A percentile compares a stretch with the other conserved stretches of the same genome.
phyloP scores from a whole-genome alignment of 2,797 vertebrate genomes.

The Pyrocephalus nanus region DNA sequence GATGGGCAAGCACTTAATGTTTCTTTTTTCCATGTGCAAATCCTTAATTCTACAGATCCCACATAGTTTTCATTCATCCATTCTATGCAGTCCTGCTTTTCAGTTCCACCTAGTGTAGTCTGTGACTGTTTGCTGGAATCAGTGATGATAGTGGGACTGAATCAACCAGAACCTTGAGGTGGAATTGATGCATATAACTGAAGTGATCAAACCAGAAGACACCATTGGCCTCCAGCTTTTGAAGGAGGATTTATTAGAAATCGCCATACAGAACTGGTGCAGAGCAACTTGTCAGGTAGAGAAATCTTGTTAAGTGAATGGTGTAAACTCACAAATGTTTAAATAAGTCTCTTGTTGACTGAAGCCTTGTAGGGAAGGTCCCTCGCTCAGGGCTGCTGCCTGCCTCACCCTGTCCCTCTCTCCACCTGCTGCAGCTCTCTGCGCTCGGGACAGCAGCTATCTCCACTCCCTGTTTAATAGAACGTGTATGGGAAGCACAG shows the following conservation, averaged over 20 bases:
- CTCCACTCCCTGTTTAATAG: background rate
- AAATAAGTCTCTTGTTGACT: background rate
- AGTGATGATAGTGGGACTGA: background rate
- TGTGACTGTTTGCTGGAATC: rapidly evolving
- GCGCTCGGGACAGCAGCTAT: background rate
- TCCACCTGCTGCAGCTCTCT: background rate
- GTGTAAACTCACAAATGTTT: background rate
- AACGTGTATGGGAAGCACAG: background rate
- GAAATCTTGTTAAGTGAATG: background rate
- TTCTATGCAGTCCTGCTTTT: background rate
- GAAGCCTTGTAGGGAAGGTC: background rate
- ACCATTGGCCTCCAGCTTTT: background rate
- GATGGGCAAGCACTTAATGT: background rate
- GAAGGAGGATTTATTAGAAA: background rate
- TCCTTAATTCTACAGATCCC: background rate
- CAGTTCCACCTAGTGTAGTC: rapidly evolving
- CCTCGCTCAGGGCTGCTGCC: background rate
- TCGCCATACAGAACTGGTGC: background rate
- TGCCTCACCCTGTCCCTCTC: background rate
- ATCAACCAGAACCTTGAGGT: background rate
- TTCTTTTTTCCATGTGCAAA: background rate
- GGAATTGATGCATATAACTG: background rate
- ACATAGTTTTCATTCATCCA: background rate
- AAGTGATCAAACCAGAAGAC: background rate
- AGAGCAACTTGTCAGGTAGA: background rate